A percentile compares a stretch with the other conserved stretches of the same genome.
Conservation (phyloP, 2,888 invertebrate genomes). For the Eupeodes latifasciatus region DNA sequence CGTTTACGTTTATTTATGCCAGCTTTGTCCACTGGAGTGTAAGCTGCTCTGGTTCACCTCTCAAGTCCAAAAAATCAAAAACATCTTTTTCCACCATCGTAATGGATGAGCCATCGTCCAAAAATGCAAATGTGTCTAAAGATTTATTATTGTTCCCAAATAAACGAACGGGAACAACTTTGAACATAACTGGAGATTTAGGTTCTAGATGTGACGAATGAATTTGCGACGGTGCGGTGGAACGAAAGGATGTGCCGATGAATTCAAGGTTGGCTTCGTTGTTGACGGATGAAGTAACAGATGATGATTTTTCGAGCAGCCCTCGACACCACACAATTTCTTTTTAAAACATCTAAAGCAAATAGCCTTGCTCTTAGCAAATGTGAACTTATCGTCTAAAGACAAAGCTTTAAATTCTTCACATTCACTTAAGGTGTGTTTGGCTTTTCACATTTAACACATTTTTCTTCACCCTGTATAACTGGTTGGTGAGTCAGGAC, state of each 20-base stretch:
- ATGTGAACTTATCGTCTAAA: too few species aligned
- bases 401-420: too few species aligned
- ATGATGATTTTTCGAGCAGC: conserved; percentile 19
- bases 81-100: conserved; percentile 40
- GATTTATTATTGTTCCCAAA: conserved; percentile 16
- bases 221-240: conserved; percentile 14
- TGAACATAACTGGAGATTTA: conserved; percentile 19
- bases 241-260: background rate
- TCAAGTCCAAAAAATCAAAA: conserved; percentile 31
- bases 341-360: conserved; percentile 34
- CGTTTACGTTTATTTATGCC: too few species aligned
- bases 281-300: too few species aligned
- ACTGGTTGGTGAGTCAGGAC: too few species aligned
- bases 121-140: conserved; percentile 21
- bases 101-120: conserved; percentile 28
- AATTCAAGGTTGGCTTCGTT: too few species aligned
- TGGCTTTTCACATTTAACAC: too few species aligned
- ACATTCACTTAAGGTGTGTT: too few species aligned
- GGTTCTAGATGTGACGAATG: conserved; percentile 15
- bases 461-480: too few species aligned
- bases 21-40: too few species aligned
- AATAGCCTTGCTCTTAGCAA: background rate
- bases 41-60: too few species aligned
- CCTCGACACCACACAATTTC: conserved; percentile 7
- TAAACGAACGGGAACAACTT: conserved; percentile 25